Percentiles rank a stretch among this genome's conserved stretches.
Evolutionary conservation across 2,888 invertebrate genomes (phyloP).

Genomic region (Volucella inanis): DNA sequence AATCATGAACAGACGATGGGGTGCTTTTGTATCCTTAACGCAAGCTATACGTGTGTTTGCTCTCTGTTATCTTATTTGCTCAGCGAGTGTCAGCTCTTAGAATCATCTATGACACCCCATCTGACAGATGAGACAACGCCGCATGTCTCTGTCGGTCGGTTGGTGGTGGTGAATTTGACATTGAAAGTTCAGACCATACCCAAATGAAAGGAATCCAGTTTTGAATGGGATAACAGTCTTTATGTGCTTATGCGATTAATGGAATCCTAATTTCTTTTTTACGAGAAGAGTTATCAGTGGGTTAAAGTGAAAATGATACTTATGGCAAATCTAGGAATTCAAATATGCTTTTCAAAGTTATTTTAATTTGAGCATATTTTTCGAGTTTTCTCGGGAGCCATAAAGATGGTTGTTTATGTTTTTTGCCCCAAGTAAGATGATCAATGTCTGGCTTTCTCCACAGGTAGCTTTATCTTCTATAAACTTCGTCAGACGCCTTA

Average conservation of each 20-base stretch:
- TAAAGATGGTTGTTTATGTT: too few species aligned
- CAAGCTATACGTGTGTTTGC: constrained; percentile 14
- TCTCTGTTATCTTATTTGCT: constrained; percentile 77
- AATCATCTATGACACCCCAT: constrained; percentile 26
- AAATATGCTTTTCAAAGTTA: too few species aligned
- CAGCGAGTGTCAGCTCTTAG: constrained; percentile 71
- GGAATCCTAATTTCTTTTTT: constrained; percentile 43
- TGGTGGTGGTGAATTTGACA: constrained; percentile 54
- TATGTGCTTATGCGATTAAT: constrained; percentile 56
- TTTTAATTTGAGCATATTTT: too few species aligned
- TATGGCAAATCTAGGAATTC: neutral
- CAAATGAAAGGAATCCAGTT: constrained; percentile 58
- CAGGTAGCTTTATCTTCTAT: too few species aligned
- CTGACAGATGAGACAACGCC: constrained; percentile 41
- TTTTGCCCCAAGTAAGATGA: too few species aligned
- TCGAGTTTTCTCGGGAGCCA: too few species aligned
- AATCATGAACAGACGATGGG: constrained; percentile 68
- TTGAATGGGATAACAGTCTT: constrained; percentile 42
- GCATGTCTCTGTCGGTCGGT: too few species aligned
- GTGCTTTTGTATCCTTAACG: constrained; percentile 37
- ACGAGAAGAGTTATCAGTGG: constrained; percentile 5
- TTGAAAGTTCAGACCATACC: constrained; percentile 59
- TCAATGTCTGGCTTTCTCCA: too few species aligned
- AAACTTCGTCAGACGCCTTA: too few species aligned
- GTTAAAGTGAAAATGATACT: neutral